These are phyloP conservation scores for Agapornis roseicollis DNA, from an alignment of 2,113 vertebrate genomes.

Conservation along the genomic window DNA sequence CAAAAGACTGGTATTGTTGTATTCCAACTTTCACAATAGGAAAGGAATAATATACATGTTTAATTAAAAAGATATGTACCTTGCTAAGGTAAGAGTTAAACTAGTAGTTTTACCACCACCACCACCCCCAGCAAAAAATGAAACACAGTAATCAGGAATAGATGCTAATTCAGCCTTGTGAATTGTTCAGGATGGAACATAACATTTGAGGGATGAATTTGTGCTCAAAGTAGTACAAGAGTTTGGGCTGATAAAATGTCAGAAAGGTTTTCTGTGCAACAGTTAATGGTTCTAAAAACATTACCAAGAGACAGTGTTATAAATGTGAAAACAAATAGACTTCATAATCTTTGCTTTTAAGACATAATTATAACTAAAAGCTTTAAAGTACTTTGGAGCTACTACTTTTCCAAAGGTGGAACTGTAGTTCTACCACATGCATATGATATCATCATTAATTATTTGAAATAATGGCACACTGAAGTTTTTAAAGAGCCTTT, in stretches of 20 bases:
- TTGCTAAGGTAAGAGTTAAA: not conserved
- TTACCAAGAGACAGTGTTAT: not conserved
- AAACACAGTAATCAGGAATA: not conserved
- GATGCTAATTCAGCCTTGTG: not conserved
- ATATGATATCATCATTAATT: not conserved
- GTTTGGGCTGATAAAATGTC: not conserved
- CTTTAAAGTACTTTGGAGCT: not conserved
- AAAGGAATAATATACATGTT: not conserved
- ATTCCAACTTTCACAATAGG: not conserved
- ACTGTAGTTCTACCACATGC: not conserved
- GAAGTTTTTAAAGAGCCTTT: not conserved
- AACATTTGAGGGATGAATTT: not conserved
- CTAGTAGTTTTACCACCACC: not conserved
- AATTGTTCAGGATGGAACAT: not conserved
- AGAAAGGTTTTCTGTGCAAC: not conserved
- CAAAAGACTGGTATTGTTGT: not conserved
- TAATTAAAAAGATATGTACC: not conserved
- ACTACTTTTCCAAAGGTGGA: not conserved
- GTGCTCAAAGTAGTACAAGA: not conserved
- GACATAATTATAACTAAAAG: not conserved
- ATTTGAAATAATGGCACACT: not conserved
- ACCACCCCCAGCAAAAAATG: not conserved
- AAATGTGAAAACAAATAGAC: not conserved
- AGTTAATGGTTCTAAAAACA: not conserved
- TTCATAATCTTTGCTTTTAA: not conserved